Percentiles rank a stretch among this genome's conserved stretches.
These are phyloP conservation scores for Brachyistius frenatus DNA, from an alignment of 2,113 vertebrate species.

Conservation along the genomic window DNA sequence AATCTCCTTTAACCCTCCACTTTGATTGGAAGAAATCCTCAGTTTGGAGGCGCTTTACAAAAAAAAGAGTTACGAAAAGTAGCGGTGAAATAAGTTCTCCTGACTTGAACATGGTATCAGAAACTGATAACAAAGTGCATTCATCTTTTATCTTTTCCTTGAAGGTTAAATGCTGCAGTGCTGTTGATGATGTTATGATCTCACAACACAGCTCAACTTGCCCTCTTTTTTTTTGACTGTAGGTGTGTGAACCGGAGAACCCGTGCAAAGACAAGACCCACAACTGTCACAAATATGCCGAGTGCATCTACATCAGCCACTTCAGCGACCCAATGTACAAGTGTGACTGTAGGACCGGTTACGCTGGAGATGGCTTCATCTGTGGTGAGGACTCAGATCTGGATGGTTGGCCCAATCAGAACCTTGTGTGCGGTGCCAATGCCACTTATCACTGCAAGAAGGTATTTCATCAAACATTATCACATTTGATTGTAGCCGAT, in stretches of 20 bases:
- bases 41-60: constrained; percentile 14
- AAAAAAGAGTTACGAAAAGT: neutral
- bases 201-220: neutral
- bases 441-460: constrained; percentile 94
- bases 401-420: constrained; percentile 98
- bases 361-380: constrained; percentile 94
- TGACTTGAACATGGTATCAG: neutral
- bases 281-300: constrained; percentile 91
- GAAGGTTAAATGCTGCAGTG: neutral
- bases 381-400: constrained; percentile 98
- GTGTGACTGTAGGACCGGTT: constrained; percentile 95
- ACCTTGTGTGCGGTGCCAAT: constrained; percentile 93
- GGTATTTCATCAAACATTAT: constrained; percentile 78
- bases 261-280: constrained; percentile 96
- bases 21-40: neutral
- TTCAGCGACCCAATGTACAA: constrained; percentile 98
- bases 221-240: constrained; percentile 21
- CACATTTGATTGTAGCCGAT: neutral
- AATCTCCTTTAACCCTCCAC: constrained; percentile 5
- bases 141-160: no score
- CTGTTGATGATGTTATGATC: neutral
- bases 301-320: constrained; percentile 95
- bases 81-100: neutral
- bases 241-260: constrained; percentile 97
- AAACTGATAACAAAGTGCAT: neutral